Evolutionary conservation across 2,113 vertebrate species (phyloP), one percentile per base, ranked within the genome.

Genomic region (Lutjanus erythropterus): DNA sequence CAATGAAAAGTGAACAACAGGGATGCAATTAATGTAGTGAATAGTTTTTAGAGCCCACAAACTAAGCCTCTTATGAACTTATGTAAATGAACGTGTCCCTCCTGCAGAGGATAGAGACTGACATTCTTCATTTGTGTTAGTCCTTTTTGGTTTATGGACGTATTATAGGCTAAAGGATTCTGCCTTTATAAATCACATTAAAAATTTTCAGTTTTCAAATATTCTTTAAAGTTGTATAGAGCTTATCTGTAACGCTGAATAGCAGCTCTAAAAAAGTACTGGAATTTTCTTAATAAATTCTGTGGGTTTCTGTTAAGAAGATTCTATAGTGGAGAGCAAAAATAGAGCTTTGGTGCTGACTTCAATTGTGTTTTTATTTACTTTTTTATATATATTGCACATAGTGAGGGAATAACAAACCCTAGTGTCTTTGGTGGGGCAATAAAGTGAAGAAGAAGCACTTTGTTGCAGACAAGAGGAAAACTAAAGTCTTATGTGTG

Each of bases 51-150:
- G 37, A 88, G 66, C 75, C 59, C 81, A 58, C 64, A 87, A 83
- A 90, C 84, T 93, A 94, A 95, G 92, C 93, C 88, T 89, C 93
- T 94, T 94, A 92, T 83, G 84, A 92, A 91, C 86, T 91, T 93
- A 94, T 93, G 90, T 90, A 94, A 95, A 93, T 95, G 64, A 89
- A 87, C 80, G 56, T 89, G 86, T 82, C 77, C 72, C 41, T 88
- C 81, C 69, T 87, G 81, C 71, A 49, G 67, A 73, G 77, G 86
- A 88, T 71, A 56, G 71, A 75, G 84, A 91, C 52, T 84, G 84
- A 91, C 90, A 86, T 87, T 92, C 81, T 81, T 85, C 70, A 88
- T 81, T 87, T 86, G 64, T 90, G 78, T 78, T 88, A 52, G 73
- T 88, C 75, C 25, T 78, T 89, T 92, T 82, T 65, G 53, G 75